Base-by-base conservation (phyloP, 92 coral and sea anemone species). In the Umimayanthus kanabou region DNA sequence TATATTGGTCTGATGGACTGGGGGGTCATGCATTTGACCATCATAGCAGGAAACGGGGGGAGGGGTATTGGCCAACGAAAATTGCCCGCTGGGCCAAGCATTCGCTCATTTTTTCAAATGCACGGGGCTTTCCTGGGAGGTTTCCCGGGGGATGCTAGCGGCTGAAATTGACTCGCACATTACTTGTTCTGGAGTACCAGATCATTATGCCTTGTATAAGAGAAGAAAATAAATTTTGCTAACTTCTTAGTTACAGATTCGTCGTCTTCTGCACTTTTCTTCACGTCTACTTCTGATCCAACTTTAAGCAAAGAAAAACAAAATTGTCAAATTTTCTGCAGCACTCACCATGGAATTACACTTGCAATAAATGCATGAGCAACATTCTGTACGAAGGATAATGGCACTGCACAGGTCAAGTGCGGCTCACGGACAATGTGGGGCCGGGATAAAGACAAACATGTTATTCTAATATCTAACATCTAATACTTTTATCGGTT, bases 211-310 rank as follows among this genome's bases (percentile, higher is more conserved):
- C 37, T 33, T 33, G 37, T 0, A 37, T 5, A 20, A 16, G 20
- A 18, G 69, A 61, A 18, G 25, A 26, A 61, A 61, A 61, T 1
- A 4, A 0, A 3, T 9, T 16, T 28, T 15, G 71, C 71, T 80
- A 57, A 80, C 84, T 80, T 80, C 15, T 5, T 30, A 39, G 57
- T 39, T 23, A 15, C 79, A 75, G 25, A 37, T 53, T 80, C 72
- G 10, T 80, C 33, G 72, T 61, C 69, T 6, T 80, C 84, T 18
- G 45, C 84, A 20, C 13, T 39, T 80, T 80, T 80, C 70, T 57
- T 61, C 25, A 53, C 45, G 23, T 23, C 43, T 4, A 42, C 72
- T 49, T 53, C 71, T 57, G 84, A 53, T 26, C 69, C 84, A 50
- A 80, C 84, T 80, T 30, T 26, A 50, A 9, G n/a, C 8, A 50